Evolutionary conservation across 2,113 vertebrate genomes (phyloP), one percentile per base, ranked within the genome.

Genomic region (Tringa solitaria): DNA sequence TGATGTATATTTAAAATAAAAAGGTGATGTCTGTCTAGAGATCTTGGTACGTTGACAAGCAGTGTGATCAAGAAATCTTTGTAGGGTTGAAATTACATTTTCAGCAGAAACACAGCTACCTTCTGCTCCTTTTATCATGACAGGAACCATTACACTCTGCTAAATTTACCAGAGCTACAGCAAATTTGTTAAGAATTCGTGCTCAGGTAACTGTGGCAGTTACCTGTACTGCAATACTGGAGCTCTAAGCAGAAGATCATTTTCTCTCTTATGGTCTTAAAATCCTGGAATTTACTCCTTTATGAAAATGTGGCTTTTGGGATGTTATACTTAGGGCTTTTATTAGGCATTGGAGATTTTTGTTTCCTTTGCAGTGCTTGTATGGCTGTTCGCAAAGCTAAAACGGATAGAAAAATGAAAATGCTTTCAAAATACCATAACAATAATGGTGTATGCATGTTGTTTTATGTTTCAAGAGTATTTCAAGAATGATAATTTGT

Each of bases 371-470:
- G 14, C 23, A 81, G 39, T 39, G 24, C 10, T 60, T 75, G 32
- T 13, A 10, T 19, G 4, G 9, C 9, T 73, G 2, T 61, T 67
- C 5, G 1, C 59, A 63, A 61, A 68, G 33, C 7, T 10, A 8
- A 57, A 54, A 77, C 43, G 3, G 59, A 35, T 8, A 63, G 39
- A 59, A 75, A 39, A 80, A 78, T 30, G 8, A 56, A 85, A 69
- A 39, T 15, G 22, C 2, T 8, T 87, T 81, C 3, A 41, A 84
- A 84, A 73, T 65, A 64, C 7, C 8, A 23, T 3, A 46, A 39
- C 1, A 37, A 2, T 32, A 4, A 50, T 17, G 4, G 14, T 53
- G 7, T 22, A 39, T 20, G 1, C 39, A 20, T 28, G 19, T 3
- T 70, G 7, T 21, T 87, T 68, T 74, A 8, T 35, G 14, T 78